Evolutionary conservation across 2,797 vertebrate genomes (phyloP).

Genomic region (Taenioides sp.): DNA sequence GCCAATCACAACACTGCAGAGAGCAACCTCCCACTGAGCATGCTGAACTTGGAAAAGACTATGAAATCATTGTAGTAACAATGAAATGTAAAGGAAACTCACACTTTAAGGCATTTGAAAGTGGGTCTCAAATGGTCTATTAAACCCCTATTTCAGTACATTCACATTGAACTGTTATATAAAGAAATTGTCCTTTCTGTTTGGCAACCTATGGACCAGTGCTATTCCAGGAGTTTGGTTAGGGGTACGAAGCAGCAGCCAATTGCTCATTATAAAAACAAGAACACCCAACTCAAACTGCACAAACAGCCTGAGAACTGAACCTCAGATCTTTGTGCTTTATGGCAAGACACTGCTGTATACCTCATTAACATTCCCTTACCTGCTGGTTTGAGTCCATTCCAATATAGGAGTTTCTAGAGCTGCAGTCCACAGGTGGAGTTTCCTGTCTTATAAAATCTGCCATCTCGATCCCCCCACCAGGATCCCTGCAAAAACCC

Average conservation of each 20-base stretch:
- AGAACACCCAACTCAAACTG: neutral
- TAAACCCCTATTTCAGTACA: neutral
- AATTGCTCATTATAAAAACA: neutral
- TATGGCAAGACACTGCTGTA: neutral
- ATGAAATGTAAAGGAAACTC: neutral
- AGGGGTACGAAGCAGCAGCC: neutral
- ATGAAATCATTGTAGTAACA: neutral
- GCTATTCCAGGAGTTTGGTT: neutral
- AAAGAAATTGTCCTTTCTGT: neutral
- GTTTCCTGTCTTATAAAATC: constrained; percentile 95
- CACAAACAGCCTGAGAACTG: neutral
- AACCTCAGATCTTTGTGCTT: neutral
- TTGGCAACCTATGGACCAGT: neutral
- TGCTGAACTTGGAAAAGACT: neutral
- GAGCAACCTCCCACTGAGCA: neutral
- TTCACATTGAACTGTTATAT: neutral
- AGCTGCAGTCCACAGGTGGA: constrained; percentile 97
- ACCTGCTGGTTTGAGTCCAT: constrained; percentile 93
- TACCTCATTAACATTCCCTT: constrained; percentile 24
- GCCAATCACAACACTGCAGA: constrained; percentile 9
- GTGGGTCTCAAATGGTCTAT: neutral
- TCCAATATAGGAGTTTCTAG: constrained; percentile 95
- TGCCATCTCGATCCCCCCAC: constrained; percentile 98
- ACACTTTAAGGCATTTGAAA: neutral
- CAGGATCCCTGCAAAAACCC: constrained; percentile 86